These are phyloP conservation scores for Brachymystax lenok DNA, from an alignment of 2,797 vertebrate genomes.

Conservation along the genomic window DNA sequence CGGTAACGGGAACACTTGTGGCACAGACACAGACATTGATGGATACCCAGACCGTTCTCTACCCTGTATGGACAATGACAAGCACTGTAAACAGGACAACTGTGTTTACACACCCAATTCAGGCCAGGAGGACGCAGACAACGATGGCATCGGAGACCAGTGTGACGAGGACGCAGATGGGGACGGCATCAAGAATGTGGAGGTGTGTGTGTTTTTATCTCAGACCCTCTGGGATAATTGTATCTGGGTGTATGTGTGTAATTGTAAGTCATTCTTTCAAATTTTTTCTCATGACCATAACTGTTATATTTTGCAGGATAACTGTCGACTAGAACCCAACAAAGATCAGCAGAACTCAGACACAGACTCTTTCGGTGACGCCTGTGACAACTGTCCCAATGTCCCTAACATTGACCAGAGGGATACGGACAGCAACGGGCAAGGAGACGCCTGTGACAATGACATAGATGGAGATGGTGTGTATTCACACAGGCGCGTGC, in stretches of 20 bases:
- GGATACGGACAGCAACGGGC: slow-evolving; percentile 84
- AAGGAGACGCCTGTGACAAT: slow-evolving; percentile 85
- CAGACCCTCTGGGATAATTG: no score
- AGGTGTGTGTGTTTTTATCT: slow-evolving; percentile 64
- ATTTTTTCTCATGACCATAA: neutral
- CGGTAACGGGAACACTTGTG: slow-evolving; percentile 85
- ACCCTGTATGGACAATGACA: slow-evolving; percentile 86
- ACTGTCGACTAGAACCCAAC: slow-evolving; percentile 84
- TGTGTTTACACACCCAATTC: slow-evolving; percentile 85
- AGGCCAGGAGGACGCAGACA: slow-evolving; percentile 86
- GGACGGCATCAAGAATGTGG: slow-evolving; percentile 85
- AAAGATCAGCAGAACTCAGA: slow-evolving; percentile 89
- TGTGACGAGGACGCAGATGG: slow-evolving; percentile 86
- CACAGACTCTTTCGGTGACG: slow-evolving; percentile 84
- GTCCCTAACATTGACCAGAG: slow-evolving; percentile 86
- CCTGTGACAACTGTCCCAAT: slow-evolving; percentile 88
- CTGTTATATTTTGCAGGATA: slow-evolving; percentile 71
- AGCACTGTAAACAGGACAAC: slow-evolving; percentile 87
- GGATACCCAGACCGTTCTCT: slow-evolving; percentile 84
- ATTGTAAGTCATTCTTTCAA: neutral
- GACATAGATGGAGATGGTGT: slow-evolving; percentile 87
- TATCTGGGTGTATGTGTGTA: no score
- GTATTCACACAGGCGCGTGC: neutral
- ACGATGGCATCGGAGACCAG: slow-evolving; percentile 84
- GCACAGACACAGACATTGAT: slow-evolving; percentile 84